These are phyloP conservation scores for Ferdinandea cuprea DNA, from an alignment of 2,888 invertebrate genomes.

Conservation along the genomic window DNA sequence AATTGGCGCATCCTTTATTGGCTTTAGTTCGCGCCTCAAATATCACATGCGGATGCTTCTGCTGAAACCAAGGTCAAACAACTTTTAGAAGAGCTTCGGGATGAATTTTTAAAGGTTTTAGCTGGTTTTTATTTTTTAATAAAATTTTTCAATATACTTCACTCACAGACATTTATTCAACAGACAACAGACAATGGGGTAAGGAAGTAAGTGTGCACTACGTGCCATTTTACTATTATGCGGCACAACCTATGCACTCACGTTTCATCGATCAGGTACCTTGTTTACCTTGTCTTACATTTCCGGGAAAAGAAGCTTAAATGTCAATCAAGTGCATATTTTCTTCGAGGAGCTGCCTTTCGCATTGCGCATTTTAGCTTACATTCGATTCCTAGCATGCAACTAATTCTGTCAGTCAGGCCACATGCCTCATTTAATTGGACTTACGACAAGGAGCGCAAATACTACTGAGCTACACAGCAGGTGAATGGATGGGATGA, in stretches of 20 bases:
- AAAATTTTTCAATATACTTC: background rate
- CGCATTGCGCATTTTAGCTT: background rate
- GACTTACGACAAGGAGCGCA: background rate
- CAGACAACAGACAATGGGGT: background rate
- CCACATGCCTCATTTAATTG: background rate
- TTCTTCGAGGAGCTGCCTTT: background rate
- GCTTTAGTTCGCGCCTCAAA: conserved; percentile 96
- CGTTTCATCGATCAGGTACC: background rate
- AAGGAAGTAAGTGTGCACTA: background rate
- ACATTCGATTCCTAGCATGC: background rate
- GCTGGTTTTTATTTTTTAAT: no score
- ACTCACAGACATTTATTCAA: background rate
- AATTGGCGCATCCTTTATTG: conserved; percentile 95
- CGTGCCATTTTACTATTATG: background rate
- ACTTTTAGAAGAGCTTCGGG: conserved; percentile 66
- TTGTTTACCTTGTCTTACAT: background rate
- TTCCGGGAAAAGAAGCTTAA: background rate
- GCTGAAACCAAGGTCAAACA: conserved; percentile 87
- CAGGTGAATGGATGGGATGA: no score
- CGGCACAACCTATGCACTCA: background rate
- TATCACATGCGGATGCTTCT: conserved; percentile 98
- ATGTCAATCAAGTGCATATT: conserved; percentile 22
- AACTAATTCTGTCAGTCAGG: background rate
- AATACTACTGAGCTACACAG: background rate
- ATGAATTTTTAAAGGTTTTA: background rate